phyloP scores from a whole-genome alignment of 2,888 invertebrate genomes.

The Nymphalis polychloros region DNA sequence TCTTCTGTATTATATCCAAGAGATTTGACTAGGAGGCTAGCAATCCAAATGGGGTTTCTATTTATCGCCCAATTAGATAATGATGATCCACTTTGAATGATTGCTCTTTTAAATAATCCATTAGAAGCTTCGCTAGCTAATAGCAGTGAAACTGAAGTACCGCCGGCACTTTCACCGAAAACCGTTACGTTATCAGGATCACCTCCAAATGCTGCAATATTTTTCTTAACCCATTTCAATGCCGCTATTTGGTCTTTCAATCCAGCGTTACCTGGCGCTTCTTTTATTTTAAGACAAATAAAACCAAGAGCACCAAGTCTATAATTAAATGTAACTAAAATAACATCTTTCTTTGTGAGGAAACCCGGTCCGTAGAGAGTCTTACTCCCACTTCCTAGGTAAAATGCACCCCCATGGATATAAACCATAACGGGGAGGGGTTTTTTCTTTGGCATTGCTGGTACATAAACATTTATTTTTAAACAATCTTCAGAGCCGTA shows the following conservation, averaged over 20 bases:
- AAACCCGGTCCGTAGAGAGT: slow-evolving; percentile 66
- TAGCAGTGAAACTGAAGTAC: slow-evolving; percentile 58
- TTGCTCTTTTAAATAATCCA: slow-evolving; percentile 66
- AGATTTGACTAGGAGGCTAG: slow-evolving; percentile 62
- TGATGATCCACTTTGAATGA: slow-evolving; percentile 69
- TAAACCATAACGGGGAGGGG: slow-evolving; percentile 71
- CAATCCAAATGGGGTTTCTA: slow-evolving; percentile 62
- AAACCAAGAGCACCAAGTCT: slow-evolving; percentile 70
- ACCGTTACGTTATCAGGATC: slow-evolving; percentile 71
- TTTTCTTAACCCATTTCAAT: slow-evolving; percentile 70
- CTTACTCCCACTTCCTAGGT: slow-evolving; percentile 67
- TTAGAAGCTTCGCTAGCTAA: slow-evolving; percentile 58
- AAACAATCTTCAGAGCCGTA: slow-evolving; percentile 69
- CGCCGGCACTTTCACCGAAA: slow-evolving; percentile 75
- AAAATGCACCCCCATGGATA: slow-evolving; percentile 71
- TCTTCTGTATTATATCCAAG: slow-evolving; percentile 60
- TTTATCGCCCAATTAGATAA: slow-evolving; percentile 67
- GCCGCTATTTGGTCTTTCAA: slow-evolving; percentile 74
- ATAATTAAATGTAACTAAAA: slow-evolving; percentile 72
- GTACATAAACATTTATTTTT: slow-evolving; percentile 68
- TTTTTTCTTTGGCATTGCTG: slow-evolving; percentile 44
- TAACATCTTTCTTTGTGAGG: slow-evolving; percentile 62
- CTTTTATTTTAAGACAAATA: slow-evolving; percentile 66
- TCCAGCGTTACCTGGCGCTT: slow-evolving; percentile 73
- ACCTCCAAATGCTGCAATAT: slow-evolving; percentile 71